A percentile compares a stretch with the other conserved stretches of the same genome.
Evolutionary conservation across 2,888 invertebrate species (phyloP).

Genomic region (Willowsia nigromaculata): DNA sequence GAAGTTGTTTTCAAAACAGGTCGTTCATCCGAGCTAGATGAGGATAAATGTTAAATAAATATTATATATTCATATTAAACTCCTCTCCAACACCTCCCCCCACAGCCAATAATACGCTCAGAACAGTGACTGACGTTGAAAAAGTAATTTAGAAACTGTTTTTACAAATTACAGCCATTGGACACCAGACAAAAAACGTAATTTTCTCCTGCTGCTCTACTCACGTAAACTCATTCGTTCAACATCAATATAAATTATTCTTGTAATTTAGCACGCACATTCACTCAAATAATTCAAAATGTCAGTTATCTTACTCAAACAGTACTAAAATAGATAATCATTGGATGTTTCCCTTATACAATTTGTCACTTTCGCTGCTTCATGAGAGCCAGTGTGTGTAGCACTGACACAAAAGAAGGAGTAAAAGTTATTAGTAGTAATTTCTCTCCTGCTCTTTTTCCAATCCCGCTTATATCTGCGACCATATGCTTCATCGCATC

Average conservation of each 20-base stretch:
- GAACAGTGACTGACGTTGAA: not conserved
- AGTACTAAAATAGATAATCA: slow-evolving; percentile 35
- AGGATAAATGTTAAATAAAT: not conserved
- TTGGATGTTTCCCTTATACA: slow-evolving; percentile 30
- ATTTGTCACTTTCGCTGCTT: slow-evolving; percentile 48
- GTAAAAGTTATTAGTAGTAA: slow-evolving; percentile 52
- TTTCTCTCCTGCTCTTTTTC: slow-evolving; percentile 43
- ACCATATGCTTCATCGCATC: slow-evolving; percentile 1
- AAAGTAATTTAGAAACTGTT: slow-evolving; percentile 20
- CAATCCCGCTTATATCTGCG: not conserved
- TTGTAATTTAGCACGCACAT: slow-evolving; percentile 46
- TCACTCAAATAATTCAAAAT: slow-evolving; percentile 51
- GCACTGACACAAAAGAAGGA: slow-evolving; percentile 1
- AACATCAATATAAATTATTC: slow-evolving; percentile 32
- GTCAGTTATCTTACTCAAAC: slow-evolving; percentile 46
- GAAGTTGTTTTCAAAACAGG: slow-evolving; percentile 28
- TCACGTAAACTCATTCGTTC: slow-evolving; percentile 25
- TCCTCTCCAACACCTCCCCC: not conserved
- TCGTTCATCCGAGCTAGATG: slow-evolving; percentile 4
- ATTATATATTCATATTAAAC: not conserved
- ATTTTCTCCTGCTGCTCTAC: not conserved
- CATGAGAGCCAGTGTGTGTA: not conserved
- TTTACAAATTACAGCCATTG: slow-evolving; percentile 10
- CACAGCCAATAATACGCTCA: not conserved
- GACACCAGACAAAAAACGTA: not conserved